Conservation (phyloP, 2,888 invertebrate genomes). For the Pinctada fucata region DNA sequence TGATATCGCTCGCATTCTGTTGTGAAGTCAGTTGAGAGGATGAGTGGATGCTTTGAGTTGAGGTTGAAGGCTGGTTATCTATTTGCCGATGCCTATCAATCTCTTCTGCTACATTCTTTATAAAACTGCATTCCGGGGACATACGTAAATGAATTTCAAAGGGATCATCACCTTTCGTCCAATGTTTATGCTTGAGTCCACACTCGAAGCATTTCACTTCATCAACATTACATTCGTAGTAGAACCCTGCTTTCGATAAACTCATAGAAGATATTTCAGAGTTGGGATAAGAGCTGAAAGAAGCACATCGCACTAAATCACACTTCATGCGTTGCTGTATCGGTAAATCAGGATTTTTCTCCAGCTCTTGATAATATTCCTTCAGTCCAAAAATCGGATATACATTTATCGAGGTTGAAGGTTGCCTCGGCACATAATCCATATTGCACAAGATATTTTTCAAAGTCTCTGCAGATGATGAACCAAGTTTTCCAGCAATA, state of each 20-base stretch:
- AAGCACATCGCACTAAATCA: constrained; percentile 11
- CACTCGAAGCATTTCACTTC: constrained; percentile 22
- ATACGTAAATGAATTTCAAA: constrained; percentile 13
- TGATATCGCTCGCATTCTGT: too few species aligned
- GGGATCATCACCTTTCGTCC: constrained; percentile 18
- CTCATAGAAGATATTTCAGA: constrained; percentile 2
- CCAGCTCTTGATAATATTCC: constrained; percentile 6
- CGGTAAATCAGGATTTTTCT: constrained; percentile 16
- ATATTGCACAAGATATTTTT: too few species aligned
- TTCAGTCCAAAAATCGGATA: neutral
- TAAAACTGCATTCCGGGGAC: constrained; percentile 23
- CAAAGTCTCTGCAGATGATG: too few species aligned
- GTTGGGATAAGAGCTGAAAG: constrained; percentile 14
- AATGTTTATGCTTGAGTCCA: constrained; percentile 9
- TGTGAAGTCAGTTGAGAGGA: too few species aligned
- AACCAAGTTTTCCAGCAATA: too few species aligned
- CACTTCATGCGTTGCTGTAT: constrained; percentile 9
- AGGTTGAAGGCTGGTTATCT: too few species aligned
- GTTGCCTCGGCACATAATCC: too few species aligned
- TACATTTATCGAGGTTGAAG: too few species aligned
- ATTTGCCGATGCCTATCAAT: too few species aligned
- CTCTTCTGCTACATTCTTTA: too few species aligned
- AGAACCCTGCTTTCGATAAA: constrained; percentile 29
- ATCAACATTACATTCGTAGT: constrained; percentile 21
- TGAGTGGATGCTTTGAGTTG: too few species aligned